Evolutionary conservation across 2,113 vertebrate genomes (phyloP), one percentile per base, ranked within the genome.

Genomic region (Microtus pennsylvanicus): DNA sequence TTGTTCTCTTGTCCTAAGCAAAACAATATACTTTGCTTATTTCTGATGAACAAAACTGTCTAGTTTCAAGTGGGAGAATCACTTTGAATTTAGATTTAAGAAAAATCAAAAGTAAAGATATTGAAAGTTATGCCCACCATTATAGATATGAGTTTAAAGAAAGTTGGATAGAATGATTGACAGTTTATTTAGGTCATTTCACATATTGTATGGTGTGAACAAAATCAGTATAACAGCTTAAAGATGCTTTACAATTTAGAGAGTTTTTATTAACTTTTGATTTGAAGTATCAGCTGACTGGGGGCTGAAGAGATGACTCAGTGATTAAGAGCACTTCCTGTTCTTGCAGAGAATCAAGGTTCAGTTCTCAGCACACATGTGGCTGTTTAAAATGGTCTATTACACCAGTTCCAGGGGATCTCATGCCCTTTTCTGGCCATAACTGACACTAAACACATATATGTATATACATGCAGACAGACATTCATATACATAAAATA

Each of bases 11-110:
- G 35, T 22, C 45, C 7, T 85, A n/a, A 61, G 13, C 83, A 65
- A 78, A 72, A 38, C 52, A 80, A 28, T 72, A 0, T 7, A 65
- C 63, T 58, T 90, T 78, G 38, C 58, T 87, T 91, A 58, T 87
- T 81, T 82, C 24, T 91, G 22, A 35, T 50, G 63, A 90, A 63
- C 22, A 74, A 58, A 96, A 81, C 52, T 74, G 21, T 52, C 70
- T 89, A 63, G 21, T 58, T 83, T 96, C 77, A 92, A 85, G 82
- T 88, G 16, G 26, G 7, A 82, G 26, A 89, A 45, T 82, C 92
- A 80, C 47, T 93, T 90, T 89, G 30, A 83, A 70, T 90, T 93
- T 94, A 47, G 1, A 38, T 85, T 50, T 38, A 69, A 30, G 24
- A 87, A 77, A 94, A 70, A 42, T 42, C 30, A 47, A 80, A 93